Evolutionary conservation across 2,888 invertebrate genomes (phyloP).

Genomic region (Ypsolopha scabrella): DNA sequence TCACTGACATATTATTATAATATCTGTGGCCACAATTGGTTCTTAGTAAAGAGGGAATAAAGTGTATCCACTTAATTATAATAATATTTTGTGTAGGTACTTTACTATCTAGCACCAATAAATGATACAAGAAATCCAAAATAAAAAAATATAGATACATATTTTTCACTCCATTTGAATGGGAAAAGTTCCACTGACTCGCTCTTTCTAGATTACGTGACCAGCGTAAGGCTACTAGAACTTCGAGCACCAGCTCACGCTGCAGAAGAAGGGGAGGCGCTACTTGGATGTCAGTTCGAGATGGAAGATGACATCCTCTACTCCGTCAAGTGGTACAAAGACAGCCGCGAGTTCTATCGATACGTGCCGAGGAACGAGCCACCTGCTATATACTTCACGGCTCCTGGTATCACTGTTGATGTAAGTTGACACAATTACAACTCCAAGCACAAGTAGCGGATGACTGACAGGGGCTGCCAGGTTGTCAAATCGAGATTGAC

Average conservation of each 20-base stretch:
- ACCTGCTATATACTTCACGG: conserved; percentile 77
- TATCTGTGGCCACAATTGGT: no score
- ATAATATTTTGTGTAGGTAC: no score
- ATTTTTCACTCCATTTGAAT: no score
- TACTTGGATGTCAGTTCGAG: conserved; percentile 84
- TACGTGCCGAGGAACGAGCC: conserved; percentile 82
- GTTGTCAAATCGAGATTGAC: conserved; percentile 83
- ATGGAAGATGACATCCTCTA: conserved; percentile 81
- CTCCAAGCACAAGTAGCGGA: conserved; percentile 69
- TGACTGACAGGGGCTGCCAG: conserved; percentile 78
- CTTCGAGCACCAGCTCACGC: conserved; percentile 85
- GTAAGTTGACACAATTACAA: conserved; percentile 69
- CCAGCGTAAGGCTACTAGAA: conserved; percentile 77
- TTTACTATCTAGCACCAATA: no score
- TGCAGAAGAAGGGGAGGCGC: conserved; percentile 78
- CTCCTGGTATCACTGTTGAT: conserved; percentile 83
- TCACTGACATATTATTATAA: no score
- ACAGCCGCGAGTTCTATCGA: conserved; percentile 85
- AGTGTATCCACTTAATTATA: no score
- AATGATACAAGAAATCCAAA: no score
- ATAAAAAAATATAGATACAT: no score
- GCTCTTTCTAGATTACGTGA: conserved; percentile 31
- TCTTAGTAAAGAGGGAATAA: no score
- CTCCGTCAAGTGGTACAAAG: conserved; percentile 93
- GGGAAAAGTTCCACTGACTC: background rate